Conservation (phyloP, 2,113 vertebrate genomes). For the Nestor notabilis region DNA sequence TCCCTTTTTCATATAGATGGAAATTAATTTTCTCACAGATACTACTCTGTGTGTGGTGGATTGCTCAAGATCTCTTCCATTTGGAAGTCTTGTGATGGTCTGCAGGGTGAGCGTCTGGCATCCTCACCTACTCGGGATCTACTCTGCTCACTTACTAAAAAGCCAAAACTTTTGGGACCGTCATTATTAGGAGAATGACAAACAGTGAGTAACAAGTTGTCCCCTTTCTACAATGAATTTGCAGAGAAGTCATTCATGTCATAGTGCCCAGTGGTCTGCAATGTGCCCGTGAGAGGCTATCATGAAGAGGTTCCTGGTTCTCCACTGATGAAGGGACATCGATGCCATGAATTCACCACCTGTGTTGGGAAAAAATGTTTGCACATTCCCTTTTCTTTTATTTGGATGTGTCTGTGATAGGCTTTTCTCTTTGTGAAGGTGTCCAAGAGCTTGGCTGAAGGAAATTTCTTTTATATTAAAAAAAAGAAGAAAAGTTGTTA, state of each 20-base stretch:
- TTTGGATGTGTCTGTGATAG: slow-evolving; percentile 7
- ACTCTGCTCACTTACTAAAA: neutral
- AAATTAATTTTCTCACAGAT: neutral
- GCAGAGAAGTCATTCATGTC: neutral
- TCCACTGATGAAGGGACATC: neutral
- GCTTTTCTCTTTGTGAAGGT: slow-evolving; percentile 2
- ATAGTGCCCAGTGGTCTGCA: neutral
- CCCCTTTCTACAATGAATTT: neutral
- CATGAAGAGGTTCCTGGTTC: neutral
- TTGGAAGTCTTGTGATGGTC: neutral
- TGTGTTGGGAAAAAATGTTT: neutral
- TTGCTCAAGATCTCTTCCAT: neutral
- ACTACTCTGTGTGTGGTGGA: neutral
- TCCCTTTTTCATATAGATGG: neutral
- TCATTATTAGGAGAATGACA: neutral
- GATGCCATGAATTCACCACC: neutral
- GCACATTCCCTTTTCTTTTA: slow-evolving; percentile 11
- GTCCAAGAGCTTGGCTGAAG: slow-evolving; percentile 28
- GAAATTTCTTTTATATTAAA: slow-evolving; percentile 58
- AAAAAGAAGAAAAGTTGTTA: slow-evolving; percentile 31
- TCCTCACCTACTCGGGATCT: neutral
- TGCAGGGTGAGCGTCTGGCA: neutral
- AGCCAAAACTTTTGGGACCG: neutral
- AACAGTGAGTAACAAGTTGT: neutral
- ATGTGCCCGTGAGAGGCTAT: neutral